Conservation (phyloP, 1,140 invertebrate genomes). For the Calycopis cecrops region DNA sequence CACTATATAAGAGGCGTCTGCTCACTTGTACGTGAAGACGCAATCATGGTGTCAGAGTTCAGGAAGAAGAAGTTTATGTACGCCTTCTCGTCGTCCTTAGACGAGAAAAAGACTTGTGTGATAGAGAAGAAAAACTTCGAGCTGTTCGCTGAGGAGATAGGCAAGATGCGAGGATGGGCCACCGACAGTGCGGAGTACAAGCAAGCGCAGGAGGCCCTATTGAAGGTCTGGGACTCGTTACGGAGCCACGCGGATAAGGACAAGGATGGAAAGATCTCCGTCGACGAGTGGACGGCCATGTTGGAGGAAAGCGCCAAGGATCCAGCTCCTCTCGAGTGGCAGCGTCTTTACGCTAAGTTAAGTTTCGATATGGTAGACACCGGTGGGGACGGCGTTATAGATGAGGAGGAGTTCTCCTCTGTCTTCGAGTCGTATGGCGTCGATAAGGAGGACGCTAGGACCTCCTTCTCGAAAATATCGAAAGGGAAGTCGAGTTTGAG, state of each 20-base stretch:
- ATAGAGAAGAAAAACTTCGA: constrained; percentile 89
- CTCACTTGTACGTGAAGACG: no score
- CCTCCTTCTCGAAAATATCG: constrained; percentile 84
- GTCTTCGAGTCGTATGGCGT: constrained; percentile 85
- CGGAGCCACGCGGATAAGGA: constrained; percentile 84
- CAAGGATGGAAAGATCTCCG: constrained; percentile 84
- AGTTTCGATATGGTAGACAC: constrained; percentile 89
- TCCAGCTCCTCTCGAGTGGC: constrained; percentile 85
- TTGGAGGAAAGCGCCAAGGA: constrained; percentile 87
- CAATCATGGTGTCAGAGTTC: no score
- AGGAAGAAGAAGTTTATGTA: constrained; percentile 80
- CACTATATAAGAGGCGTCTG: no score
- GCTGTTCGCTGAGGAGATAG: constrained; percentile 83
- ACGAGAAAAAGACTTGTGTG: constrained; percentile 85
- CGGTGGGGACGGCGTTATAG: constrained; percentile 85
- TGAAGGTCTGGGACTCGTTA: constrained; percentile 87
- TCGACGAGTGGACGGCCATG: constrained; percentile 88
- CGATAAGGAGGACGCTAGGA: constrained; percentile 79
- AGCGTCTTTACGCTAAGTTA: constrained; percentile 85
- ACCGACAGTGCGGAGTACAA: constrained; percentile 79
- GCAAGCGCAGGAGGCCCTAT: constrained; percentile 80
- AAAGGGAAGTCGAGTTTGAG: constrained; percentile 80
- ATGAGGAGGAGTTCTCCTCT: constrained; percentile 84
- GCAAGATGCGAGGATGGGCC: constrained; percentile 82
- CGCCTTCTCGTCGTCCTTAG: constrained; percentile 89